A percentile compares a stretch with the other conserved stretches of the same genome.
These are phyloP conservation scores for Pycnomerus fuliginosus DNA, from an alignment of 2,888 invertebrate genomes.

Conservation along the genomic window DNA sequence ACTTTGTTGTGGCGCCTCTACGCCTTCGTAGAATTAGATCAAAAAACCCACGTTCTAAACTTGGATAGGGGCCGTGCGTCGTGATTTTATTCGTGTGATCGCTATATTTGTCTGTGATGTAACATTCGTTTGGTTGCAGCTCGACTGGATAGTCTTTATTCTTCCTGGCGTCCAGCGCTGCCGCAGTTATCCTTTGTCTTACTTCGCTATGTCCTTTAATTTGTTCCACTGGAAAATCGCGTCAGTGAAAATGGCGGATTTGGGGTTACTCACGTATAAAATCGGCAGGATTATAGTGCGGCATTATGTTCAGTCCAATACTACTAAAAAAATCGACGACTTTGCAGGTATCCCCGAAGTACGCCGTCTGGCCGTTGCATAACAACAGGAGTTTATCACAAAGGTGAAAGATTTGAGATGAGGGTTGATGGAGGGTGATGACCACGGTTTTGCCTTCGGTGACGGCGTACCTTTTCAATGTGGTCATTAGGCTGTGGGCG, in stretches of 20 bases:
- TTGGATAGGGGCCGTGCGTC: slow-evolving; percentile 46
- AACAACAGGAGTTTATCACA: slow-evolving; percentile 73
- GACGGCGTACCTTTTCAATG: slow-evolving; percentile 71
- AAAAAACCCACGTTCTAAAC: slow-evolving; percentile 47
- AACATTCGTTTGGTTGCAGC: slow-evolving; percentile 51
- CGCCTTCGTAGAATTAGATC: background rate
- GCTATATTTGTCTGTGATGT: slow-evolving; percentile 47
- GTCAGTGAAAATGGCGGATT: slow-evolving; percentile 1
- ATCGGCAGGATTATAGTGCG: slow-evolving; percentile 83
- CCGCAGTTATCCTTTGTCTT: slow-evolving; percentile 65
- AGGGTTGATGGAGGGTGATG: slow-evolving; percentile 79
- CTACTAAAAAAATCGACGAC: slow-evolving; percentile 72
- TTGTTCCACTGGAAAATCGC: slow-evolving; percentile 66
- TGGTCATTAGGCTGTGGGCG: slow-evolving; percentile 71
- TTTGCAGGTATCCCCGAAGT: slow-evolving; percentile 70
- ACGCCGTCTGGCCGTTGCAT: slow-evolving; percentile 72
- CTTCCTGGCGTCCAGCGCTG: slow-evolving; percentile 63
- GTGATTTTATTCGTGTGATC: slow-evolving; percentile 39
- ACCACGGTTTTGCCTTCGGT: slow-evolving; percentile 77
- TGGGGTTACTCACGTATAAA: slow-evolving; percentile 65
- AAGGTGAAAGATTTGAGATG: slow-evolving; percentile 81
- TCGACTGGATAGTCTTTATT: slow-evolving; percentile 61
- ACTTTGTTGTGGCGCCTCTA: no score
- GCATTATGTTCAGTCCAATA: slow-evolving; percentile 69
- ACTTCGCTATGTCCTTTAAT: slow-evolving; percentile 69